Base-by-base conservation (phyloP, 2,113 vertebrate genomes). In the Ictalurus punctatus region DNA sequence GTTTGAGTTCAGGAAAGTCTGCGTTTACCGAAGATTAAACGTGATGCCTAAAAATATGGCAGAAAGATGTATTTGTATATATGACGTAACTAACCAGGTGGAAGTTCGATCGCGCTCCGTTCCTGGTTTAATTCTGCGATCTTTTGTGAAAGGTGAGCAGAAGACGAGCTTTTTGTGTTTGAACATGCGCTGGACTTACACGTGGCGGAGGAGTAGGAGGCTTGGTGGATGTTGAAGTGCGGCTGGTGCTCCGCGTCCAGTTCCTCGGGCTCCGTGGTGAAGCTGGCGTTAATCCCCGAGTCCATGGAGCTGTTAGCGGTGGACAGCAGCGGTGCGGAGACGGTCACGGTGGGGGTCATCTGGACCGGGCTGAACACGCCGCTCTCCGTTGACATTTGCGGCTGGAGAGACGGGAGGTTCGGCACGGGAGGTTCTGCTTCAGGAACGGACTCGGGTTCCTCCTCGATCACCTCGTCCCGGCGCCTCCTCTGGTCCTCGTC, bases 141-240 rank as follows among this genome's bases (percentile, higher is more conserved):
- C 10, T 23, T 44, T 44, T 1, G 21, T 44, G 12, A 25, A 40
- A 74, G 44, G 6, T 44, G 21, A 74, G 44, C 52, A 12, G 27
- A 78, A 71, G 30, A 30, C 30, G 25, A 27, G 10, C n/a, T 1
- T 12, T 79, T 21, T 13, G 37, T 4, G 9, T 25, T 30, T 9
- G 27, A 69, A n/a, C 1, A 12, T n/a, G 40, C 17, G 1, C 6
- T 17, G 30, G 58, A 92, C 94, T 93, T 83, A 97, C 97, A 97
- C 10, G 97, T 96, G 85, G 96, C 95, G 0, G 96, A 97, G 14
- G 97, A 97, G 89, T 96, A 97, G 92, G 95, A 95, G 87, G 95
- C 91, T 56, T 96, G 96, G 58, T 90, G 94, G 90, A 96, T 96
- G 86, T 93, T 90, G 0, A 96, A 97, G 56, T 94, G 93, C 85